These are phyloP conservation scores for Garra rufa DNA, from an alignment of 2,113 vertebrate genomes.

Conservation along the genomic window DNA sequence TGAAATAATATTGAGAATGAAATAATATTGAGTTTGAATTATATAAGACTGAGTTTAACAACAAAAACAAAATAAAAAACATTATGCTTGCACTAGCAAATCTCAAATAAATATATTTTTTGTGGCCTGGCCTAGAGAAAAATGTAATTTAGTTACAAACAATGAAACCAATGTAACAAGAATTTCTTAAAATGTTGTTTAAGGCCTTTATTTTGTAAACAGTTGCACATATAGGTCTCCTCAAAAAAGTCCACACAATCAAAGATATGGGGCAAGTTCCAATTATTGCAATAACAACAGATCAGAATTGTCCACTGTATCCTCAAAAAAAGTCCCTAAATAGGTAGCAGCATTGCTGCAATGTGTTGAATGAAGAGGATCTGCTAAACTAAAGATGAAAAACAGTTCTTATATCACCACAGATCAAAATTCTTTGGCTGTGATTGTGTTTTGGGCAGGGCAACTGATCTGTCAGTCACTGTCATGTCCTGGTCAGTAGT, in stretches of 20 bases:
- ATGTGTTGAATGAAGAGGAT: slow-evolving; percentile 39
- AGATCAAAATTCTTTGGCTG: slow-evolving; percentile 35
- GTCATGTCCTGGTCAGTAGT: slow-evolving; percentile 50
- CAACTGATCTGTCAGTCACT: slow-evolving; percentile 9
- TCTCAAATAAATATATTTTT: neutral
- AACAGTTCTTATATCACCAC: slow-evolving; percentile 2
- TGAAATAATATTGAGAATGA: no score
- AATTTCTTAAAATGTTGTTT: slow-evolving; percentile 36
- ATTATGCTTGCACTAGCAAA: no score
- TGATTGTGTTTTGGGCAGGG: slow-evolving; percentile 33
- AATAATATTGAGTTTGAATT: no score
- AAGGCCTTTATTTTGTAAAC: slow-evolving; percentile 74
- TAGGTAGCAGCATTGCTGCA: slow-evolving; percentile 51
- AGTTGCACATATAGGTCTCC: slow-evolving; percentile 45
- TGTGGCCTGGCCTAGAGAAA: neutral
- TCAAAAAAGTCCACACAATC: slow-evolving; percentile 16
- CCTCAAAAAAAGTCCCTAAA: slow-evolving; percentile 53
- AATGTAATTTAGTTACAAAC: neutral
- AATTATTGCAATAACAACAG: slow-evolving; percentile 32
- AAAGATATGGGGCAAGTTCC: slow-evolving; percentile 47
- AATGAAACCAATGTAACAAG: neutral
- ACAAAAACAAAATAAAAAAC: no score
- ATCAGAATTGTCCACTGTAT: slow-evolving; percentile 33
- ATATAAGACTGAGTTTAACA: no score
- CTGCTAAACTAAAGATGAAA: slow-evolving; percentile 22